Conservation (phyloP, 2,888 invertebrate species). For the Drosophila niveifrons region DNA sequence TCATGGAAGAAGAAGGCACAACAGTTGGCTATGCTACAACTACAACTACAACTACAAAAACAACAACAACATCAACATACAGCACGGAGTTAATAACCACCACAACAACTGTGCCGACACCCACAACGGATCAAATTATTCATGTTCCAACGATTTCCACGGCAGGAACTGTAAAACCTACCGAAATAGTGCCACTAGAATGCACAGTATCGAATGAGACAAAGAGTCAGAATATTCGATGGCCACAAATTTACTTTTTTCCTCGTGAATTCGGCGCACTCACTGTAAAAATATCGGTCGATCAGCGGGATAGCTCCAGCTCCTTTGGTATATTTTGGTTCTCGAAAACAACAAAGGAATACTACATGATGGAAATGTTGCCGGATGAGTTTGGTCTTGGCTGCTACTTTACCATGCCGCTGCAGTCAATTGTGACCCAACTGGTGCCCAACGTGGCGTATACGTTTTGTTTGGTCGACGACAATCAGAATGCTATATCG, state of each 20-base stretch:
- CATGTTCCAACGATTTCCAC: conserved; percentile 23
- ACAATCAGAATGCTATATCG: conserved; percentile 58
- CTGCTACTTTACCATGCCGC: conserved; percentile 66
- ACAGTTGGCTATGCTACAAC: neutral
- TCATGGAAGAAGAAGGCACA: neutral
- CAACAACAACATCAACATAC: neutral
- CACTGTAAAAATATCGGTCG: conserved; percentile 49
- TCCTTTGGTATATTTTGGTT: conserved; percentile 80
- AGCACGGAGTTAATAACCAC: neutral
- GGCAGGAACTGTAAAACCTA: conserved; percentile 19
- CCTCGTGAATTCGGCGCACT: conserved; percentile 28
- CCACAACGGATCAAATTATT: conserved; percentile 8
- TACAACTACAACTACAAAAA: neutral
- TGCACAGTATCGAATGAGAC: conserved; percentile 34
- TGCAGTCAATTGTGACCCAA: conserved; percentile 59
- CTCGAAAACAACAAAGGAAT: conserved; percentile 71
- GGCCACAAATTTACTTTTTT: conserved; percentile 58
- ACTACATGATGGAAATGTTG: conserved; percentile 52
- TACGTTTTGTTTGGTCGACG: conserved; percentile 76
- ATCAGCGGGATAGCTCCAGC: conserved; percentile 21
- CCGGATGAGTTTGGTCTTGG: conserved; percentile 77
- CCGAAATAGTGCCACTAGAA: conserved; percentile 37
- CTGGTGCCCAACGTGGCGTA: conserved; percentile 74
- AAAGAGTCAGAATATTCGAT: conserved; percentile 30
- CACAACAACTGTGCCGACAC: neutral